Base-by-base conservation (phyloP, 1,140 invertebrate species). In the Brachionus koreanus region DNA sequence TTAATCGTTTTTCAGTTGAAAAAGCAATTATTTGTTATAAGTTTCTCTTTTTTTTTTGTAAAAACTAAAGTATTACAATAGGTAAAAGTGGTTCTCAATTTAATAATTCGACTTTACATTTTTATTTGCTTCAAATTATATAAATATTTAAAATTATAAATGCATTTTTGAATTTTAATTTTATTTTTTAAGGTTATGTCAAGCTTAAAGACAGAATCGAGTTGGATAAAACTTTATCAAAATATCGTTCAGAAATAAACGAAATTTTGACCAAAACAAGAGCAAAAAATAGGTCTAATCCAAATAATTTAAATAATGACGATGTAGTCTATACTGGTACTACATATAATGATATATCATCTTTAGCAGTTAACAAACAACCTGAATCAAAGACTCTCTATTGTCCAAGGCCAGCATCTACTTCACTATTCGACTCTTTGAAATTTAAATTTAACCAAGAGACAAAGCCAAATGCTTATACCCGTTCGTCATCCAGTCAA, bases 221-320 rank as follows among this genome's bases (percentile, higher is more conserved):
- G 25, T 19, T 74, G 10, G 69, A 74, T 16, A 74, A 43, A 37
- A 79, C 76, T 23, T 61, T 79, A 25, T 61, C 49, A 37, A 79
- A 79, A 43, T 79, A 79, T 61, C 13, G 76, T 12, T 61, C 49
- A 6, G 76, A 79, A 79, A 79, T 79, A 10, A 65, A 79, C 23
- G 46, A 57, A 19, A 79, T 79, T 10, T 79, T 79, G n/a, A 61
- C 49, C 6, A 39, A 61, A 61, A 42, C 76, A 9, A 5, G 33
- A n/a, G 76, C 35, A 9, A 79, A 65, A 35, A 79, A 65, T 61
- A 19, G 13, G 5, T 39, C 46, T 16, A n/a, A 19, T 35, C 13
- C 25, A 29, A 57, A 35, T 39, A 65, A 57, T 29, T 29, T 57
- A 25, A 19, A 13, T 25, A 61, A 65, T 35, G 76, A 79, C 25